Evolutionary conservation across 2,797 vertebrate species (phyloP).

Genomic region (Thaleichthys pacificus): DNA sequence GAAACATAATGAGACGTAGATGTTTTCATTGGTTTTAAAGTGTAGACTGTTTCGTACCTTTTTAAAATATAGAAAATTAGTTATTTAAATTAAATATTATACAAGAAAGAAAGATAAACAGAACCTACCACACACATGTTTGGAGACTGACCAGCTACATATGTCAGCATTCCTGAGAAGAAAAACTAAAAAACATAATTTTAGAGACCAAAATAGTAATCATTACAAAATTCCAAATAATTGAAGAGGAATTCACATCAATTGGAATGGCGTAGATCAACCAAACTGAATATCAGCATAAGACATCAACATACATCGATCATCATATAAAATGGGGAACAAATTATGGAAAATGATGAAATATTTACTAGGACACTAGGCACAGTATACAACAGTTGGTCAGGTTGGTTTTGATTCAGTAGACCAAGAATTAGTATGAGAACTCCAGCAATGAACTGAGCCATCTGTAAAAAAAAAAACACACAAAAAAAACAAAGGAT

Average conservation of each 20-base stretch:
- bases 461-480: slow-evolving; percentile 54
- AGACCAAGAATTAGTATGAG: slow-evolving; percentile 58
- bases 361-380: slow-evolving; percentile 64
- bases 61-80: not conserved
- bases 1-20: slow-evolving; percentile 3
- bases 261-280: not conserved
- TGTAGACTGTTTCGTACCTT: not conserved
- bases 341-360: not conserved
- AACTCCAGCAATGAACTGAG: slow-evolving; percentile 65
- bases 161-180: slow-evolving; percentile 63
- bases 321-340: not conserved
- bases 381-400: accelerated
- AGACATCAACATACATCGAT: not conserved
- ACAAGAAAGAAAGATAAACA: not conserved
- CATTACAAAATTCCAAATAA: not conserved
- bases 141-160: slow-evolving; percentile 62
- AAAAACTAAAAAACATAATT: slow-evolving; percentile 60
- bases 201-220: not conserved
- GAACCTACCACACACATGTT: slow-evolving; percentile 69
- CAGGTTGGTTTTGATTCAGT: accelerated
- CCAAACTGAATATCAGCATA: too few species aligned
- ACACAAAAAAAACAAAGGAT: not conserved
- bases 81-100: not conserved
- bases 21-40: not conserved
- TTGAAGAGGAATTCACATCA: not conserved